Evolutionary conservation across 37 sponge, comb jelly and placozoan species (phyloP).

Genomic region (Cliona cf. orientalis): DNA sequence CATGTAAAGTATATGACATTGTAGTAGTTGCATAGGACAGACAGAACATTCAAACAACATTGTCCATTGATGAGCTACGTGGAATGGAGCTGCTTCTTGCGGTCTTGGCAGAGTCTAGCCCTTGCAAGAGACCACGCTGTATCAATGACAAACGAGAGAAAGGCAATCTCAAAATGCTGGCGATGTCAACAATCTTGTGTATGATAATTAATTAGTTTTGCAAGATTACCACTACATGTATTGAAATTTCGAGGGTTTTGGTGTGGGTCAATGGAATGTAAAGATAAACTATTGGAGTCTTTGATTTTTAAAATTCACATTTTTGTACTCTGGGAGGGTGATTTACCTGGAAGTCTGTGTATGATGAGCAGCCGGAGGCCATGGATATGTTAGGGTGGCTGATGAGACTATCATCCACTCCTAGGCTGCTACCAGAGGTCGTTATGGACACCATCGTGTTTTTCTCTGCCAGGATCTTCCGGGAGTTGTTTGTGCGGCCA

Average conservation of each 20-base stretch:
- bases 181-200: no score
- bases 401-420: conserved; percentile 38
- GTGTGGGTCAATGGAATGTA: no score
- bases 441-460: background rate
- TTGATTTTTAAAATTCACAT: no score
- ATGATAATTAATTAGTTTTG: background rate
- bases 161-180: background rate
- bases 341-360: conserved; percentile 80
- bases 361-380: conserved; percentile 72
- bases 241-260: no score
- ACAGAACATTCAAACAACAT: background rate
- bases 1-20: no score
- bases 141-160: background rate
- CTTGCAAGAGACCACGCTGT: conserved; percentile 23
- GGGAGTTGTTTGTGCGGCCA: background rate
- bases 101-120: conserved; percentile 19
- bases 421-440: background rate
- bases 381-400: conserved; percentile 54
- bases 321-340: background rate
- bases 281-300: no score
- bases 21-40: no score
- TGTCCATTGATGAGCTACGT: conserved; percentile 37
- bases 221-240: background rate
- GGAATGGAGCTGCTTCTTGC: conserved; percentile 53
- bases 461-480: conserved; percentile 58